phyloP scores from a whole-genome alignment of 2,888 invertebrate genomes.

The Eretmocerus hayati region DNA sequence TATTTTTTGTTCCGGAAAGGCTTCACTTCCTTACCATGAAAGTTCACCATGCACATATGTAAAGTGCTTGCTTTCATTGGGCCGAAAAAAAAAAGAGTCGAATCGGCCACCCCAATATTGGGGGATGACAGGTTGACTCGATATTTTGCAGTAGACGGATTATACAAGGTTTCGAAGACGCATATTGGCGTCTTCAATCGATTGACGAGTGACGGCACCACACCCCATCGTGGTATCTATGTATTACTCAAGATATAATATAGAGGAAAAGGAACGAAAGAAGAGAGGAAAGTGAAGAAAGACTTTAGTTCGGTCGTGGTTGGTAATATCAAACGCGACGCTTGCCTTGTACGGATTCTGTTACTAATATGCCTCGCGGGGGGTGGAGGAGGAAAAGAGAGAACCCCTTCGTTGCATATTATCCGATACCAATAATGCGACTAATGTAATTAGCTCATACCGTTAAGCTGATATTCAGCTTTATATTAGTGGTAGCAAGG shows the following conservation, averaged over 20 bases:
- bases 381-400: slow-evolving; percentile 12
- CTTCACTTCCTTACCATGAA: no score
- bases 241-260: no score
- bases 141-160: no score
- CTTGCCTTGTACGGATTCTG: slow-evolving; percentile 45
- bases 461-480: slow-evolving; percentile 46
- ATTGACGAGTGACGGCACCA: not conserved
- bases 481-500: slow-evolving; percentile 35
- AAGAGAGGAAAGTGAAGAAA: not conserved
- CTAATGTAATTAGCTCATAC: slow-evolving; percentile 42
- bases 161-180: slow-evolving; percentile 19
- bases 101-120: no score
- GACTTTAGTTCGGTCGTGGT: slow-evolving; percentile 30
- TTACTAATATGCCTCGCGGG: slow-evolving; percentile 24
- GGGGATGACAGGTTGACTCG: no score
- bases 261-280: not conserved
- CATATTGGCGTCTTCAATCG: not conserved
- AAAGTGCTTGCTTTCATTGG: no score
- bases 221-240: no score
- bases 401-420: slow-evolving; percentile 46
- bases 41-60: no score
- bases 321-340: slow-evolving; percentile 47
- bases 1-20: no score
- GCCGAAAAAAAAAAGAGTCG: no score
- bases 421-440: slow-evolving; percentile 48